Conservation (phyloP, 2,797 vertebrate species). For the Antrozous pallidus region DNA sequence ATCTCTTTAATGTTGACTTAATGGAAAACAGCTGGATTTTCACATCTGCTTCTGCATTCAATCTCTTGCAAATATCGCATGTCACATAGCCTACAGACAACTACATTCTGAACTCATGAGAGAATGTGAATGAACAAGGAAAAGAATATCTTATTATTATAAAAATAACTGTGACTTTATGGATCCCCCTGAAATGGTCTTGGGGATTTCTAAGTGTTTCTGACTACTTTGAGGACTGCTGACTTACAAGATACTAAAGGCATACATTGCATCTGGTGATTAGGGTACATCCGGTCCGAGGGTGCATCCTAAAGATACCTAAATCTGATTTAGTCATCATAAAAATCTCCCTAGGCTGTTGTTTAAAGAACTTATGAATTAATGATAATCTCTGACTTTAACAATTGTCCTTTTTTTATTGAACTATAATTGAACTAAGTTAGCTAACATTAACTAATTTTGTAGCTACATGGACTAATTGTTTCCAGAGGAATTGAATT, state of each 20-base stretch:
- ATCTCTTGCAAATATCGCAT: neutral
- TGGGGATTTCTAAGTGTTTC: neutral
- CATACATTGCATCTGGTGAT: neutral
- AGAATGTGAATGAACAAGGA: constrained; percentile 26
- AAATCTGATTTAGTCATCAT: neutral
- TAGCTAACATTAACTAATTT: neutral
- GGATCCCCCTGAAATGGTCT: neutral
- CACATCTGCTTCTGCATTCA: constrained; percentile 60
- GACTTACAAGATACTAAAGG: neutral
- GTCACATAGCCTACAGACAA: constrained; percentile 49
- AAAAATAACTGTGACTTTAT: constrained; percentile 18
- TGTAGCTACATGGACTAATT: neutral
- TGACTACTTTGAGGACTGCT: neutral
- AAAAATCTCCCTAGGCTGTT: neutral
- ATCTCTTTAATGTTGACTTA: constrained; percentile 54
- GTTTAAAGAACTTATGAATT: neutral
- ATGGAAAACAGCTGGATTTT: constrained; percentile 63
- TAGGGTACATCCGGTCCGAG: neutral
- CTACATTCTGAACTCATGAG: constrained; percentile 42
- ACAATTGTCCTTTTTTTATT: neutral
- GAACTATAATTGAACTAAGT: neutral
- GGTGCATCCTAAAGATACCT: neutral
- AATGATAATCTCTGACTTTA: neutral
- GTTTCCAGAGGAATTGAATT: neutral
- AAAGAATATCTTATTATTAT: constrained; percentile 11